phyloP scores from a whole-genome alignment of 2,797 vertebrate species.

The Prionace glauca region DNA sequence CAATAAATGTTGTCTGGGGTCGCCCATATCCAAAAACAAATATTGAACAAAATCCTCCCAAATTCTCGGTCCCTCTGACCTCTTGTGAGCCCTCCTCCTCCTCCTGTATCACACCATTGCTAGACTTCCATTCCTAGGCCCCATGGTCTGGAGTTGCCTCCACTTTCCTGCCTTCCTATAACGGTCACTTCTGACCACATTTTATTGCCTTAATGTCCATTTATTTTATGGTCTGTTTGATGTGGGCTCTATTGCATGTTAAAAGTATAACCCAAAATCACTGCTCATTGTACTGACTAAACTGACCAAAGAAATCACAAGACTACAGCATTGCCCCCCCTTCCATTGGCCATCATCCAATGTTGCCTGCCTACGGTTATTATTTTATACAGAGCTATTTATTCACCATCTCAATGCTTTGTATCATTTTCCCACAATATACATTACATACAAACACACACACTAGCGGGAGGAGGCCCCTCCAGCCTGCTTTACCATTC shows the following conservation, averaged over 20 bases:
- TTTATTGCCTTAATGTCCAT: neutral
- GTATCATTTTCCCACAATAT: neutral
- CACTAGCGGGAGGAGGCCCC: too few species aligned
- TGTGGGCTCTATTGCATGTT: neutral
- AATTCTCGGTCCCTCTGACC: neutral
- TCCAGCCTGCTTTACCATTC: too few species aligned
- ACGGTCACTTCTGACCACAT: neutral
- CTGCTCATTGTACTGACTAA: too few species aligned
- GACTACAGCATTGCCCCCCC: neutral
- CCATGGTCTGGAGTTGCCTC: neutral
- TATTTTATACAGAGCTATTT: too few species aligned
- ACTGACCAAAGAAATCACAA: too few species aligned
- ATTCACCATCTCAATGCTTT: neutral
- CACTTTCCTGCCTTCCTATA: neutral
- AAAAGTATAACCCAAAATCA: too few species aligned
- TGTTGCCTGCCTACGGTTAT: too few species aligned
- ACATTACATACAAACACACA: too few species aligned
- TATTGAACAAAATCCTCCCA: neutral
- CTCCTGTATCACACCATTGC: neutral
- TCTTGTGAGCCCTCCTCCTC: too few species aligned
- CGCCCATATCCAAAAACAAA: neutral
- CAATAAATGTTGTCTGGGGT: neutral
- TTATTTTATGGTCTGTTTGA: neutral
- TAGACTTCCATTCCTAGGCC: neutral
- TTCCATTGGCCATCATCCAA: neutral